Evolutionary conservation across 2,888 invertebrate species (phyloP).

Genomic region (Conus canariensis): DNA sequence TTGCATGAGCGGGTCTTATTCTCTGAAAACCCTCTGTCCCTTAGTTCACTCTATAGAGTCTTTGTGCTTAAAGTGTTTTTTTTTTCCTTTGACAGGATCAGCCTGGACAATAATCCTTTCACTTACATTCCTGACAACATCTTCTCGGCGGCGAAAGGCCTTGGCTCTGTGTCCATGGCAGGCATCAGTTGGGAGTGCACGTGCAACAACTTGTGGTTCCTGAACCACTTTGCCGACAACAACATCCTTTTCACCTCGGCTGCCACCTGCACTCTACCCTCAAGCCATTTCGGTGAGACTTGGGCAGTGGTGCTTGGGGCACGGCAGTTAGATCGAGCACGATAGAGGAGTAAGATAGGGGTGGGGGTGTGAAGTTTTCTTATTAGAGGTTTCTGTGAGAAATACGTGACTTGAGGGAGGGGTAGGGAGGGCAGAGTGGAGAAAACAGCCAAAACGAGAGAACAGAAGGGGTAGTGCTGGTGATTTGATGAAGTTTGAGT

Average conservation of each 20-base stretch:
- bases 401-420: too few relatives aligned
- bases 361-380: too few relatives aligned
- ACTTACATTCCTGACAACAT: conserved; percentile 36
- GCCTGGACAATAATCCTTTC: conserved; percentile 42
- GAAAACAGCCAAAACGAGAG: too few relatives aligned
- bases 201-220: conserved; percentile 43
- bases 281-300: conserved; percentile 18
- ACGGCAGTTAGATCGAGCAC: not conserved
- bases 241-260: conserved; percentile 31
- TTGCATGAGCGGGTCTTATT: too few relatives aligned
- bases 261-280: conserved; percentile 10
- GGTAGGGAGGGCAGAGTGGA: too few relatives aligned
- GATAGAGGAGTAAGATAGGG: too few relatives aligned
- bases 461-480: too few relatives aligned
- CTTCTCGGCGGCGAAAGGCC: conserved; percentile 33
- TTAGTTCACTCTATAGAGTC: too few relatives aligned
- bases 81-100: not conserved
- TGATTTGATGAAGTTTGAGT: too few relatives aligned
- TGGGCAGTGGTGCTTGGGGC: too few relatives aligned
- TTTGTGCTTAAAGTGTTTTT: not conserved
- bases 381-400: too few relatives aligned
- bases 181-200: conserved; percentile 44
- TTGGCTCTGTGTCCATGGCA: conserved; percentile 36
- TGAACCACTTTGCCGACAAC: conserved; percentile 10
- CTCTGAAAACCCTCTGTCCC: too few relatives aligned